phyloP scores from a whole-genome alignment of 2,888 invertebrate genomes.

The Schrankia costaestrigalis region DNA sequence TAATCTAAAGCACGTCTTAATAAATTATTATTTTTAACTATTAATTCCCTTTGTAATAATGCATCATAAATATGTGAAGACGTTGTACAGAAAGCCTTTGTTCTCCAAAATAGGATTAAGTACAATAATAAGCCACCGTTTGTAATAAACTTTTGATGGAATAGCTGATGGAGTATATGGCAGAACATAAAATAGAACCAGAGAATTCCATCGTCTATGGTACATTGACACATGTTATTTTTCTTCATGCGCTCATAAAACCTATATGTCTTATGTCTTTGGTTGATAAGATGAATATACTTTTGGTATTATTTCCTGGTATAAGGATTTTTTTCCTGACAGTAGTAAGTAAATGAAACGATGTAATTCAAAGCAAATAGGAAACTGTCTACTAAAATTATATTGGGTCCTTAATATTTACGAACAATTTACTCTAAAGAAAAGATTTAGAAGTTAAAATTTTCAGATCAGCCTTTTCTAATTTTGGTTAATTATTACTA shows the following conservation, averaged over 20 bases:
- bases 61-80: constrained; percentile 19
- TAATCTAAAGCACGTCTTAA: too few species aligned
- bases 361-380: too few species aligned
- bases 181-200: constrained; percentile 52
- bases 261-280: constrained; percentile 56
- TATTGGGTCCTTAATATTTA: too few species aligned
- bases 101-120: constrained; percentile 18
- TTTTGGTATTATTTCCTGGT: constrained; percentile 21
- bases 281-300: constrained; percentile 51
- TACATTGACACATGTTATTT: constrained; percentile 69
- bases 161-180: constrained; percentile 45
- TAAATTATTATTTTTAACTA: too few species aligned
- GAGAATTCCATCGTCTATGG: constrained; percentile 49
- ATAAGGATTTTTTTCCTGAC: too few species aligned
- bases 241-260: constrained; percentile 61
- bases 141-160: constrained; percentile 59
- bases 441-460: too few species aligned
- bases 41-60: constrained; percentile 8
- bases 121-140: constrained; percentile 31
- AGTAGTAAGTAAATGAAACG: too few species aligned
- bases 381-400: too few species aligned
- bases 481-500: too few species aligned
- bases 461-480: too few species aligned
- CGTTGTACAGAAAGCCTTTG: constrained; percentile 20
- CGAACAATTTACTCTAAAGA: too few species aligned